Percentiles rank a stretch among this genome's conserved stretches.
These are phyloP conservation scores for Anhinga anhinga DNA, from an alignment of 2,113 vertebrate genomes.

Conservation along the genomic window DNA sequence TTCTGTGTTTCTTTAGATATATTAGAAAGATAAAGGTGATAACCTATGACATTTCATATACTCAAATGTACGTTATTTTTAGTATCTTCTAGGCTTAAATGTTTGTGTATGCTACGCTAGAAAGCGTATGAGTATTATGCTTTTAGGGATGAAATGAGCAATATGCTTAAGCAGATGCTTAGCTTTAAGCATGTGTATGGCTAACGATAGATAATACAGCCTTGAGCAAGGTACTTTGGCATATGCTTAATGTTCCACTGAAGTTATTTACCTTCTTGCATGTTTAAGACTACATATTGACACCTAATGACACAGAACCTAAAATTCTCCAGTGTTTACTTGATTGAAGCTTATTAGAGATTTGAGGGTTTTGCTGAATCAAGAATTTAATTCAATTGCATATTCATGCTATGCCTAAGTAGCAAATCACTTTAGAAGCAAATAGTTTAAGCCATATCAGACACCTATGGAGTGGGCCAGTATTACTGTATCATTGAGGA, in stretches of 20 bases:
- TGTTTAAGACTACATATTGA: background rate
- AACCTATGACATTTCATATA: background rate
- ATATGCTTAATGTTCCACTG: background rate
- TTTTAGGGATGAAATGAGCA: background rate
- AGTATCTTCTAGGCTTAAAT: background rate
- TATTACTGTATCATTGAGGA: background rate
- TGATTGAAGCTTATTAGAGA: background rate
- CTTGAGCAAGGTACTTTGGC: background rate
- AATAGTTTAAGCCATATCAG: background rate
- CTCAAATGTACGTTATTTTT: background rate
- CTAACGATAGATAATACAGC: background rate
- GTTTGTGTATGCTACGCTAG: background rate
- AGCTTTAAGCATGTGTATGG: background rate
- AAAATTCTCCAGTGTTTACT: background rate
- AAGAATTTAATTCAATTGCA: background rate
- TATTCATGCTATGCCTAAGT: background rate
- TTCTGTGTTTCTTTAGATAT: background rate
- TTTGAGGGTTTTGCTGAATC: background rate
- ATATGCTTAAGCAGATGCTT: background rate
- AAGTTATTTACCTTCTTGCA: background rate
- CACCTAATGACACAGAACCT: background rate
- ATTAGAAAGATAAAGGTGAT: background rate
- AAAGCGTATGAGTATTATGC: background rate
- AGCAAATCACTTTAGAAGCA: background rate
- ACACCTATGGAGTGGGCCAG: background rate